Evolutionary conservation across 1,140 invertebrate genomes (phyloP).

Genomic region (Trachelipus rathkii): DNA sequence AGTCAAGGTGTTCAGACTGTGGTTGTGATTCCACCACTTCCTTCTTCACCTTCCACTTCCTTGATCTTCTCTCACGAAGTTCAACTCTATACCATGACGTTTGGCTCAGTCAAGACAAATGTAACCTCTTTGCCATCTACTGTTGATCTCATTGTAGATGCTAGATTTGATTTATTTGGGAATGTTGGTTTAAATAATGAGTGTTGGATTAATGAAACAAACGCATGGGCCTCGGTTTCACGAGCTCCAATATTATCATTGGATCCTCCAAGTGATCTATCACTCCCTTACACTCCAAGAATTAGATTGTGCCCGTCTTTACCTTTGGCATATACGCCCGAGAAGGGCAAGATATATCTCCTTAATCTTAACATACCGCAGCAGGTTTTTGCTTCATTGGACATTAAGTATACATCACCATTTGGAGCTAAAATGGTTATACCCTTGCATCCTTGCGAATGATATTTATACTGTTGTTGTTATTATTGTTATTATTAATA

Average conservation of each 20-base stretch:
- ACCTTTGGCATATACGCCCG: constrained; percentile 65
- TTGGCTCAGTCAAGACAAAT: constrained; percentile 48
- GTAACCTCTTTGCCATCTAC: constrained; percentile 44
- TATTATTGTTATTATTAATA: too few species aligned
- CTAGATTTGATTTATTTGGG: constrained; percentile 32
- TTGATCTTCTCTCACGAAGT: constrained; percentile 54
- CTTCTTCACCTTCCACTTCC: constrained; percentile 50
- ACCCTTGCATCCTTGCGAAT: constrained; percentile 41
- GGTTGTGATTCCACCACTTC: constrained; percentile 57
- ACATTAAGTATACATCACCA: constrained; percentile 76
- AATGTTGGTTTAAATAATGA: constrained; percentile 25
- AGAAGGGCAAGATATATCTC: constrained; percentile 76
- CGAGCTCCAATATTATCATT: constrained; percentile 73
- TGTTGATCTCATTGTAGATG: constrained; percentile 63
- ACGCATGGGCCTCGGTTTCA: constrained; percentile 55
- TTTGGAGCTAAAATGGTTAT: constrained; percentile 68
- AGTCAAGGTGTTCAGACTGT: constrained; percentile 73
- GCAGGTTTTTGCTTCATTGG: constrained; percentile 68
- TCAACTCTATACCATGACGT: constrained; percentile 39
- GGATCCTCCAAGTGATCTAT: constrained; percentile 65
- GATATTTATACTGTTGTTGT: not conserved
- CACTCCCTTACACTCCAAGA: constrained; percentile 31
- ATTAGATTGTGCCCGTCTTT: constrained; percentile 54
- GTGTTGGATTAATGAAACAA: constrained; percentile 26
- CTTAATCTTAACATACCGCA: constrained; percentile 79